phyloP scores from a whole-genome alignment of 2,797 vertebrate genomes.

The Hirundo rustica region DNA sequence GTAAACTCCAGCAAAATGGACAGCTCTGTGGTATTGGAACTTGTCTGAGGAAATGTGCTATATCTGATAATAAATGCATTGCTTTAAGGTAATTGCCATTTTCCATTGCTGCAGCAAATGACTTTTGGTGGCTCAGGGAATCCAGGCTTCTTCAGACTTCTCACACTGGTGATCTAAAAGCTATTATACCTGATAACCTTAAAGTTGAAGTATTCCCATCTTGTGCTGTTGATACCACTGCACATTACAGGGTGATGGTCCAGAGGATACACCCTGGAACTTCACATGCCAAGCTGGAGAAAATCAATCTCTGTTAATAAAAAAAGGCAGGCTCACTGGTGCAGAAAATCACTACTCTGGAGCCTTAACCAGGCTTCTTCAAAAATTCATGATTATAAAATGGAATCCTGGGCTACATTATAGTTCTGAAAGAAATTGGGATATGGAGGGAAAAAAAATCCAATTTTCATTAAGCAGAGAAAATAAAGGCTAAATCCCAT shows the following conservation, averaged over 20 bases:
- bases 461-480: conserved; percentile 27
- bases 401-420: conserved; percentile 17
- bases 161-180: not conserved
- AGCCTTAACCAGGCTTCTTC: conserved; percentile 41
- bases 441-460: conserved; percentile 1
- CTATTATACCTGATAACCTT: not conserved
- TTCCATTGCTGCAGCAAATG: not conserved
- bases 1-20: not conserved
- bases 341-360: conserved; percentile 60
- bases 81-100: not conserved
- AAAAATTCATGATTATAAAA: conserved; percentile 58
- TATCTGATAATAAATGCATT: not conserved
- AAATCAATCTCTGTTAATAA: conserved; percentile 61
- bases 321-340: conserved; percentile 5
- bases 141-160: not conserved
- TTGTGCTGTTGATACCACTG: not conserved
- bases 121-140: not conserved
- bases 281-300: conserved; percentile 17
- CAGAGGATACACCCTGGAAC: conserved; percentile 16
- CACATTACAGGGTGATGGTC: not conserved
- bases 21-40: not conserved
- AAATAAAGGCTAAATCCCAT: conserved; percentile 17
- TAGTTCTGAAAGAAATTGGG: conserved; percentile 15
- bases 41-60: not conserved
- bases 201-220: not conserved